phyloP scores from a whole-genome alignment of 2,113 vertebrate species.

The Menura novaehollandiae region DNA sequence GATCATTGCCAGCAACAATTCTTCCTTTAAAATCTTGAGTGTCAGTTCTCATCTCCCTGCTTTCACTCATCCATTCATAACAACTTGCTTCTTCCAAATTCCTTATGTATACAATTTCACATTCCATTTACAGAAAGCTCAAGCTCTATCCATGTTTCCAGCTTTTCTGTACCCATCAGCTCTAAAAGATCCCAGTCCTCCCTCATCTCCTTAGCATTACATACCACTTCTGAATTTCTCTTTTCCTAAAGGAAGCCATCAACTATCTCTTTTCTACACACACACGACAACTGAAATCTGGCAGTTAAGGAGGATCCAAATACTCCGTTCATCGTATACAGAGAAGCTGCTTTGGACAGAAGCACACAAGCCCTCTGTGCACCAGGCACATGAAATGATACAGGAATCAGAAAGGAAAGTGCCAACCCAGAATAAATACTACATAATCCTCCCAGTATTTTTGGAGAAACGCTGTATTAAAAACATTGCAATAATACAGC shows the following conservation, averaged over 20 bases:
- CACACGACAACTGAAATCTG: neutral
- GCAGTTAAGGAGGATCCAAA: neutral
- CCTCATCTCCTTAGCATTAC: neutral
- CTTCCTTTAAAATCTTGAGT: neutral
- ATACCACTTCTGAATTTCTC: neutral
- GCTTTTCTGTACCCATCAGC: neutral
- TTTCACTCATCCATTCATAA: neutral
- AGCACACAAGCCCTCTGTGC: neutral
- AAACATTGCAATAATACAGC: neutral
- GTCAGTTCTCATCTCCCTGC: neutral
- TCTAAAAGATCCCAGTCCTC: neutral
- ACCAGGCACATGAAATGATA: neutral
- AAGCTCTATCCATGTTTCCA: neutral
- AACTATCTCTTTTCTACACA: neutral
- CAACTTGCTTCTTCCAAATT: neutral
- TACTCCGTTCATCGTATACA: neutral
- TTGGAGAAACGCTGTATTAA: neutral
- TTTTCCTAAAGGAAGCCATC: neutral
- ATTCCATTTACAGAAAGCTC: neutral
- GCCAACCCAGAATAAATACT: neutral
- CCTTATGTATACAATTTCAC: neutral
- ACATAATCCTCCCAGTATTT: neutral
- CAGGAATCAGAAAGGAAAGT: neutral
- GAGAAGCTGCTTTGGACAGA: neutral
- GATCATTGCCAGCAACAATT: neutral